A percentile compares a stretch with the other conserved stretches of the same genome.
These are phyloP conservation scores for Steinernema hermaphroditum DNA, from an alignment of 2,888 invertebrate species.

Conservation along the genomic window DNA sequence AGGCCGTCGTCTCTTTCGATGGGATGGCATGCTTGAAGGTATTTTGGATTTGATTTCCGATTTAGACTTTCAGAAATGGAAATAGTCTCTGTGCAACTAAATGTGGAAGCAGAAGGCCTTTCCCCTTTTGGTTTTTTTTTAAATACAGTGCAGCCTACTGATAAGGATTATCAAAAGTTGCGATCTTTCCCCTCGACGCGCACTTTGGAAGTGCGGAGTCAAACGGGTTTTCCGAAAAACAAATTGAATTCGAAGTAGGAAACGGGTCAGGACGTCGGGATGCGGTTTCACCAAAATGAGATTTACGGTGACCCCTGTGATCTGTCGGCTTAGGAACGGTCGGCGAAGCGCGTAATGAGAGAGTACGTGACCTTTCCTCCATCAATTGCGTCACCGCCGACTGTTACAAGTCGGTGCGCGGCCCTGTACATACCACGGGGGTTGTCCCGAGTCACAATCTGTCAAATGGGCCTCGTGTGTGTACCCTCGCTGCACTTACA, in stretches of 20 bases:
- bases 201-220: background rate
- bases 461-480: conserved; percentile 25
- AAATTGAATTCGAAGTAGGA: background rate
- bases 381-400: conserved; percentile 13
- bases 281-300: too few relatives aligned
- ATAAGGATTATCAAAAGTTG: background rate
- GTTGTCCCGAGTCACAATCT: conserved; percentile 25
- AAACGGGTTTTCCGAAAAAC: conserved; percentile 21
- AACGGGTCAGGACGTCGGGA: too few relatives aligned
- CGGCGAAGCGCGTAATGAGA: conserved; percentile 9
- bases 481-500: conserved; percentile 18
- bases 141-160: background rate
- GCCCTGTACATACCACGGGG: background rate
- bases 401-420: conserved; percentile 9
- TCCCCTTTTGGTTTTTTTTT: background rate
- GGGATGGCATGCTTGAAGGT: background rate
- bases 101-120: too few relatives aligned
- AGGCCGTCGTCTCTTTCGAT: too few relatives aligned
- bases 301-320: too few relatives aligned
- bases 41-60: background rate
- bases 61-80: too few relatives aligned
- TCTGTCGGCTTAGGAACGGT: background rate
- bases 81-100: too few relatives aligned
- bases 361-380: conserved; percentile 15
- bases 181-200: background rate